Conservation (phyloP, 2,888 invertebrate genomes). For the Sialis fuliginosa region DNA sequence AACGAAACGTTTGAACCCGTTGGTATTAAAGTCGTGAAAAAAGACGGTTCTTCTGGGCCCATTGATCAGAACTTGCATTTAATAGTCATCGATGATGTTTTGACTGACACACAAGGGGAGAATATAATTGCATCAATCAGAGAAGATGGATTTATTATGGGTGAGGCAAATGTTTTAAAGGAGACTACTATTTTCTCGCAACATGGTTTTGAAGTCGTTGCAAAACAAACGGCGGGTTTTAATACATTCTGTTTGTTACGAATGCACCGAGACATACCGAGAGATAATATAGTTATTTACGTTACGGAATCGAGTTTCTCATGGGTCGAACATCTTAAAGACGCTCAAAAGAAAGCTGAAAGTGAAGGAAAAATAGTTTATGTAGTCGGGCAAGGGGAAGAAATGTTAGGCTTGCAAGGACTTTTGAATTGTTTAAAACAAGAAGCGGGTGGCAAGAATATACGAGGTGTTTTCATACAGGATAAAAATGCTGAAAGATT, state of each 20-base stretch:
- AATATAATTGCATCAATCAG: slow-evolving; percentile 44
- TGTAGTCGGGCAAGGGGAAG: slow-evolving; percentile 49
- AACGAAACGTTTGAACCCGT: slow-evolving; percentile 34
- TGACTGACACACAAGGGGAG: slow-evolving; percentile 33
- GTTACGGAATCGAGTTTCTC: slow-evolving; percentile 49
- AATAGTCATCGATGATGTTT: slow-evolving; percentile 44
- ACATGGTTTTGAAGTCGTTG: slow-evolving; percentile 33
- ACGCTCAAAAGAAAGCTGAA: slow-evolving; percentile 47
- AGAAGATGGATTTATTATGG: slow-evolving; percentile 43
- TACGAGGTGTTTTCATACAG: slow-evolving; percentile 56
- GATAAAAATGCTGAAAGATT: slow-evolving; percentile 42
- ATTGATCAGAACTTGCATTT: slow-evolving; percentile 53
- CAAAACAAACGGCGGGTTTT: slow-evolving; percentile 42
- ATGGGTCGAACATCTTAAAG: slow-evolving; percentile 73
- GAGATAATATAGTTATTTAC: slow-evolving; percentile 34
- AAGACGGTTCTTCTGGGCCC: slow-evolving; percentile 38
- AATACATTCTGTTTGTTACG: slow-evolving; percentile 51
- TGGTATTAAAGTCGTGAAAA: slow-evolving; percentile 43
- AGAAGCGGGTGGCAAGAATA: slow-evolving; percentile 67
- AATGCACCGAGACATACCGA: slow-evolving; percentile 25
- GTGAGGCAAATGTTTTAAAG: slow-evolving; percentile 44
- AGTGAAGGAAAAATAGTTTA: slow-evolving; percentile 40
- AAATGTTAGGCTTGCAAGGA: slow-evolving; percentile 65
- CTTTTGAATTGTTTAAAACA: slow-evolving; percentile 77
- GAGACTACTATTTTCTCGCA: slow-evolving; percentile 20